Evolutionary conservation across 2,888 invertebrate genomes (phyloP), one percentile per base, ranked within the genome.

Genomic region (Chrysomela aeneicollis): DNA sequence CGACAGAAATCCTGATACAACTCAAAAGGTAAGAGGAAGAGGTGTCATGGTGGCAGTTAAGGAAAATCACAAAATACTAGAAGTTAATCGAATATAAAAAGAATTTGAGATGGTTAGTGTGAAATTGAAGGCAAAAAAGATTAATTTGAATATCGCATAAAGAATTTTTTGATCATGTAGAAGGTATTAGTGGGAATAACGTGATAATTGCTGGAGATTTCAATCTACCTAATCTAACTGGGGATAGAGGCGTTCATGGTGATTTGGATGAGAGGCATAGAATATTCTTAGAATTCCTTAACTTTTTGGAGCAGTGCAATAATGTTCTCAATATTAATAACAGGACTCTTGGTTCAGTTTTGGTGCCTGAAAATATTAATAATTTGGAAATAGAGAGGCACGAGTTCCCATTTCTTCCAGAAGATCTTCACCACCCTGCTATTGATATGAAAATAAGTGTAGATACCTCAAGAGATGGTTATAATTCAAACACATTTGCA

Each of bases 221-320:
- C 49, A 49, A 49, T 49, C 18, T 49, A 8, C 49, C n/a, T 3
- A 17, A 49, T 9, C 2, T 49, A 15, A 15, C 17, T 9, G 17
- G 9, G 12, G 49, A 17, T 17, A 49, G 49, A 9, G 19, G 17
- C 18, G 17, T 19, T 49, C 18, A 2, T 18, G 19, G 18, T 18
- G 49, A 10, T 49, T 17, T 49, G 49, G n/a, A 49, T 17, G 49
- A 49, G 8, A 49, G 17, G 10, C n/a, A 49, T 49, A n/a, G 49
- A 49, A 17, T 49, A 18, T 49, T 49, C 8, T 49, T 17, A 9
- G 49, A 49, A 2, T 49, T 17, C 17, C n/a, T 49, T 10, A 49
- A 49, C 18, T n/a, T 49, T 17, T 12, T 17, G 19, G 49, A 49
- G 17, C 49, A 49, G 19, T 17, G n/a, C 19, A n/a, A 49, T 49